Percentiles rank a stretch among this genome's conserved stretches.
phyloP scores from a whole-genome alignment of 2,113 vertebrate genomes.

The Himantopus leucocephalus region DNA sequence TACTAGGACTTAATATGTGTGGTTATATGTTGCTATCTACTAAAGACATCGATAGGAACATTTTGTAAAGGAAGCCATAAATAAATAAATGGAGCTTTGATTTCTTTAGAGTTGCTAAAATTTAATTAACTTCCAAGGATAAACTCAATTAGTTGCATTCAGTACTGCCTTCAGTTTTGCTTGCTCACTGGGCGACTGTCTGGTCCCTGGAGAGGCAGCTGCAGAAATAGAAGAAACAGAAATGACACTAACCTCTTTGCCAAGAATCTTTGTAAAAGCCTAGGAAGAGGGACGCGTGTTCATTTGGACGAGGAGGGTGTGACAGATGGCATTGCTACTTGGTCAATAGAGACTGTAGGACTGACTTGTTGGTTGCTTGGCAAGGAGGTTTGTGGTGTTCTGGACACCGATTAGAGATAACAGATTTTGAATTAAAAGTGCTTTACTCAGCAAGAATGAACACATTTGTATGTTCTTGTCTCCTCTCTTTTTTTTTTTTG shows the following conservation, averaged over 20 bases:
- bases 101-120: slow-evolving; percentile 46
- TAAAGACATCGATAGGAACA: neutral
- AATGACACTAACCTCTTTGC: neutral
- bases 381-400: slow-evolving; percentile 14
- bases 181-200: neutral
- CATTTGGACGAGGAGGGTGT: neutral
- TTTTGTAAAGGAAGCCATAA: slow-evolving; percentile 45
- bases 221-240: neutral
- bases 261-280: neutral
- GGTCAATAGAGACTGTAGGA: neutral
- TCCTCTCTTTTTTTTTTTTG: neutral
- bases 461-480: rapidly evolving
- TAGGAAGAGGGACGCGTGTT: rapidly evolving
- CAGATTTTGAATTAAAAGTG: slow-evolving; percentile 47
- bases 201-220: neutral
- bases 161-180: neutral
- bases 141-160: slow-evolving; percentile 32
- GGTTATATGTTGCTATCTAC: slow-evolving; percentile 9
- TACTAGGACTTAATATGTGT: neutral
- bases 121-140: slow-evolving; percentile 53
- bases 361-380: neutral
- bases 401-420: slow-evolving; percentile 8
- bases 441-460: slow-evolving; percentile 1
- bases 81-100: slow-evolving; percentile 48
- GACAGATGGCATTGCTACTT: neutral